A percentile compares a stretch with the other conserved stretches of the same genome.
These are phyloP conservation scores for Plemyria rubiginata DNA, from an alignment of 2,888 invertebrate species.

Conservation along the genomic window DNA sequence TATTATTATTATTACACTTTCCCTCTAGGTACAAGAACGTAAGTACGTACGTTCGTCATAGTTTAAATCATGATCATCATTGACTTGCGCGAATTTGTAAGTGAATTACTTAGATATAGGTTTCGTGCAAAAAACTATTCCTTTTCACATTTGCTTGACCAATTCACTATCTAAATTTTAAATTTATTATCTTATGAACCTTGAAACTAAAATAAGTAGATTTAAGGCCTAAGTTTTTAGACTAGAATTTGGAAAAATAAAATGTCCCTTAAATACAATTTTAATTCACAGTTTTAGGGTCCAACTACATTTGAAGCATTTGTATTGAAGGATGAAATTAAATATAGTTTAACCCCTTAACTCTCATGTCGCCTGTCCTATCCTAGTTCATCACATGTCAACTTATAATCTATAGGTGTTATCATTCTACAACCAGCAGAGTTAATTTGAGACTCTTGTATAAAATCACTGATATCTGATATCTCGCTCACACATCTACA, in stretches of 20 bases:
- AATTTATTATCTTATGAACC: conserved; percentile 9
- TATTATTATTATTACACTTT: too few relatives aligned
- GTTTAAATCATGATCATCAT: too few relatives aligned
- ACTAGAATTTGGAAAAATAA: conserved; percentile 33
- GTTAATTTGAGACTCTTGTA: conserved; percentile 21
- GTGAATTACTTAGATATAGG: too few relatives aligned
- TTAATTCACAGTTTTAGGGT: conserved; percentile 8
- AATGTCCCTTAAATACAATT: conserved; percentile 10
- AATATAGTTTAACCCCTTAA: neutral
- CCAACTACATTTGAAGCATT: conserved; percentile 2
- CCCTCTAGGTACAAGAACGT: too few relatives aligned
- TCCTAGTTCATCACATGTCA: conserved; percentile 33
- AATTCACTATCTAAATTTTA: conserved; percentile 11
- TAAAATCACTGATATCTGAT: conserved; percentile 6
- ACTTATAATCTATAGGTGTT: conserved; percentile 26
- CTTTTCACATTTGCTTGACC: conserved; percentile 16
- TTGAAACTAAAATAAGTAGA: conserved; percentile 9
- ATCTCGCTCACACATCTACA: neutral
- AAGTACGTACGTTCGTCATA: too few relatives aligned
- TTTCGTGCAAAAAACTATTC: neutral
- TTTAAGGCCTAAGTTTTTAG: conserved; percentile 12
- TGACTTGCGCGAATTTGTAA: too few relatives aligned
- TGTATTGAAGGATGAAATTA: neutral
- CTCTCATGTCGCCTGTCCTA: conserved; percentile 13
- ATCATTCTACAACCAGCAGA: conserved; percentile 18